Percentiles rank a stretch among this genome's conserved stretches.
These are phyloP conservation scores for Anomalospiza imberbis DNA, from an alignment of 2,797 vertebrate genomes.

Conservation along the genomic window DNA sequence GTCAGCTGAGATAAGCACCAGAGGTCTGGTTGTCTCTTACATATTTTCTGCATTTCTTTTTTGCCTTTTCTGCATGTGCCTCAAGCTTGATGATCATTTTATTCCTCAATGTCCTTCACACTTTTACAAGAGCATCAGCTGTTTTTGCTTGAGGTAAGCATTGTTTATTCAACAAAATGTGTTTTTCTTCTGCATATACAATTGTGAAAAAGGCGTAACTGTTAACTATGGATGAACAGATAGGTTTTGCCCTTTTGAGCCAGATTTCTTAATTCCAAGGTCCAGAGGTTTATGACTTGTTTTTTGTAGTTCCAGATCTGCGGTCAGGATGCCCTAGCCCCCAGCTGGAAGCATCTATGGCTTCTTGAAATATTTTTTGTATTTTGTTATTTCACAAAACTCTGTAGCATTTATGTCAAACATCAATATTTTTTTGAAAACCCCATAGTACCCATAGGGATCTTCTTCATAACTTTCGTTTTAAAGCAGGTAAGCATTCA, in stretches of 20 bases:
- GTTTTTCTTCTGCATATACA: not conserved
- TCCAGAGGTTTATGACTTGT: conserved; percentile 72
- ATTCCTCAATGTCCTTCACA: not conserved
- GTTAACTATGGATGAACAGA: not conserved
- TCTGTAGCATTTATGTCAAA: not conserved
- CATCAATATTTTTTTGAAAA: not conserved
- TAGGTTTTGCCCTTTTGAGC: conserved; percentile 19
- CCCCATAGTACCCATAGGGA: not conserved
- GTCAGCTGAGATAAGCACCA: not conserved
- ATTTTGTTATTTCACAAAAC: conserved; percentile 39
- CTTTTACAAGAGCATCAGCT: not conserved
- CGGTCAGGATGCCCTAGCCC: conserved; percentile 69
- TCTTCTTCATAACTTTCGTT: not conserved
- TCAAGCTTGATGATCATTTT: not conserved
- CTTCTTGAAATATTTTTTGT: conserved; percentile 60
- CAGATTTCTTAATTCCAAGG: conserved; percentile 62
- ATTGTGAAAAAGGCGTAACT: not conserved
- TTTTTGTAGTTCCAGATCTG: conserved; percentile 67
- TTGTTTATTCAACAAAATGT: not conserved
- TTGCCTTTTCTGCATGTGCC: not conserved
- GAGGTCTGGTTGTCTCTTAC: not conserved
- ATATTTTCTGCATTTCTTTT: not conserved
- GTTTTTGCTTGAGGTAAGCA: not conserved
- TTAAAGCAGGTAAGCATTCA: not conserved
- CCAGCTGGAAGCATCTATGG: conserved; percentile 52